phyloP scores from a whole-genome alignment of 2,797 vertebrate species.

The Cheirogaleus major region DNA sequence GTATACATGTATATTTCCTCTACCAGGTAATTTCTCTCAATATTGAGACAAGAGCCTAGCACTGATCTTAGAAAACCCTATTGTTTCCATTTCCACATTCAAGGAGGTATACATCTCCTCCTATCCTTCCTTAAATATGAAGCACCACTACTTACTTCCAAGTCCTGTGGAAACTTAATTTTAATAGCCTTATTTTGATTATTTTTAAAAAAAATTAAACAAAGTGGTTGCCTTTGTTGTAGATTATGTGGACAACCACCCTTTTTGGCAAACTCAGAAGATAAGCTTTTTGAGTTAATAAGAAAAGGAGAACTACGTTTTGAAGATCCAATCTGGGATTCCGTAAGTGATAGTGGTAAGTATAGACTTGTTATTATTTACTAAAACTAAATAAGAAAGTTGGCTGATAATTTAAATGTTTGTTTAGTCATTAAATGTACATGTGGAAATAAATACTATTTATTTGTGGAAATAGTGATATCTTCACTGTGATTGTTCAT shows the following conservation, averaged over 20 bases:
- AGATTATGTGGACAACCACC: constrained; percentile 91
- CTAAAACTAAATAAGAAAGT: constrained; percentile 55
- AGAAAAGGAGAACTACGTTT: constrained; percentile 87
- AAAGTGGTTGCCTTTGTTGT: constrained; percentile 69
- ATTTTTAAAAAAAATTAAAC: background rate
- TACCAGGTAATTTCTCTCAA: background rate
- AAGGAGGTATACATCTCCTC: background rate
- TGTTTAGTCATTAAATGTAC: constrained; percentile 21
- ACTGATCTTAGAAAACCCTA: background rate
- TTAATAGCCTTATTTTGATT: background rate
- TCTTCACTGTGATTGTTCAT: constrained; percentile 4
- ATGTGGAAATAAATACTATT: constrained; percentile 38
- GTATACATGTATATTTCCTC: background rate
- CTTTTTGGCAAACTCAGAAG: constrained; percentile 88
- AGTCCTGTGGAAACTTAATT: constrained; percentile 20
- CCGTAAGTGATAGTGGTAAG: constrained; percentile 88
- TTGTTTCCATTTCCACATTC: background rate
- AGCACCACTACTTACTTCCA: background rate
- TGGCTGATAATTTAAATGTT: constrained; percentile 13
- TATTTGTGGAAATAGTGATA: constrained; percentile 34
- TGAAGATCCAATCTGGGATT: constrained; percentile 85
- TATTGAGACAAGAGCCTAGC: background rate
- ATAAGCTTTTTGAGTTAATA: constrained; percentile 89
- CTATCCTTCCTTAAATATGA: constrained; percentile 10
- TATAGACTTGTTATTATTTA: constrained; percentile 39